Evolutionary conservation across 1,140 invertebrate species (phyloP).

Genomic region (Brachionus calyciflorus): DNA sequence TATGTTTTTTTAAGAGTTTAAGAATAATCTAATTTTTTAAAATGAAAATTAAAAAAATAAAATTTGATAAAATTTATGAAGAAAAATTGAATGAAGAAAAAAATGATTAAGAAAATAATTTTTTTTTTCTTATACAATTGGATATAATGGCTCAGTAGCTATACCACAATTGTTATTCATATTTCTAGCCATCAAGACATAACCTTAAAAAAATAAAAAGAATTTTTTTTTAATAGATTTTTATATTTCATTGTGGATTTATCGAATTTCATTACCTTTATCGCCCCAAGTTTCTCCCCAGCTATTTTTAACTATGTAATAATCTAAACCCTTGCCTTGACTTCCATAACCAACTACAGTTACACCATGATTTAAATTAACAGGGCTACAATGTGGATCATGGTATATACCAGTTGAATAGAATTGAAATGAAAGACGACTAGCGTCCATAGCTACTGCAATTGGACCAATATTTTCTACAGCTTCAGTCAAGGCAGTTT

Average conservation of each 20-base stretch:
- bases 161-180: slow-evolving; percentile 83
- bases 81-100: no score
- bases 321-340: slow-evolving; percentile 46
- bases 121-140: slow-evolving; percentile 52
- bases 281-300: slow-evolving; percentile 42
- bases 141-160: slow-evolving; percentile 69
- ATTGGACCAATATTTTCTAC: slow-evolving; percentile 83
- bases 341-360: slow-evolving; percentile 14
- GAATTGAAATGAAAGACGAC: slow-evolving; percentile 64
- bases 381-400: slow-evolving; percentile 50
- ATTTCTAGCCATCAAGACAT: slow-evolving; percentile 84
- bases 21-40: no score
- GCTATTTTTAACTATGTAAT: slow-evolving; percentile 50
- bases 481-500: slow-evolving; percentile 70
- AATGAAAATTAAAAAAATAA: no score
- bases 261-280: background rate
- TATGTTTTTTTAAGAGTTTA: no score
- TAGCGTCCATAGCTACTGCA: slow-evolving; percentile 84
- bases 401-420: slow-evolving; percentile 49
- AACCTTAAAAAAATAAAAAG: slow-evolving; percentile 55
- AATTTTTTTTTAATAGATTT: background rate
- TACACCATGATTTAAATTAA: slow-evolving; percentile 47
- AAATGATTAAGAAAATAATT: no score
- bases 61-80: no score
- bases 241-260: slow-evolving; percentile 84